Percentiles rank a stretch among this genome's conserved stretches.
phyloP scores from a whole-genome alignment of 2,797 vertebrate genomes.

The Varecia variegata region DNA sequence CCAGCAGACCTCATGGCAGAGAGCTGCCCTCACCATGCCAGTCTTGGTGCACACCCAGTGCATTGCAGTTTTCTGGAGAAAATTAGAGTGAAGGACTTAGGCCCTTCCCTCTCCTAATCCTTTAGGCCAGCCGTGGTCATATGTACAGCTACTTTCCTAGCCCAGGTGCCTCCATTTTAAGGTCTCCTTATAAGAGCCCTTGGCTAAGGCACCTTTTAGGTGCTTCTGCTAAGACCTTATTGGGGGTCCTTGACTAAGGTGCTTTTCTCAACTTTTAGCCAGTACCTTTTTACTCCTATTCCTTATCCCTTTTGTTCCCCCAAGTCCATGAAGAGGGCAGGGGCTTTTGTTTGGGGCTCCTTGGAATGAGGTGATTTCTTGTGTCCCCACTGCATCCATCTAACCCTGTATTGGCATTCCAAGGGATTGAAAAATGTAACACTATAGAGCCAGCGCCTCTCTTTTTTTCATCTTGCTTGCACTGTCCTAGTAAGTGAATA shows the following conservation, averaged over 20 bases:
- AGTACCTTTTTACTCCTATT: background rate
- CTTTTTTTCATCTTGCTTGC: background rate
- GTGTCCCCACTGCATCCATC: background rate
- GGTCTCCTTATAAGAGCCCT: background rate
- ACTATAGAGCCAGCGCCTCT: background rate
- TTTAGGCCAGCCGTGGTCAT: background rate
- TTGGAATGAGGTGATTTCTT: background rate
- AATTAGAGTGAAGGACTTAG: background rate
- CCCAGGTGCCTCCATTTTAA: background rate
- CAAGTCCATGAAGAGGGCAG: background rate
- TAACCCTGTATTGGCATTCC: background rate
- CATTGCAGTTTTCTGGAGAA: constrained; percentile 4
- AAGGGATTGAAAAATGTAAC: background rate
- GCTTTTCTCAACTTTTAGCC: background rate
- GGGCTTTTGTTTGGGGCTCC: background rate
- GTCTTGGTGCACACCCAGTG: background rate
- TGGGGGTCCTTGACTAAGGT: background rate
- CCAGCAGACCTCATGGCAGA: background rate
- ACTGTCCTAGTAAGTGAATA: background rate
- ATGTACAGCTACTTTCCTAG: background rate
- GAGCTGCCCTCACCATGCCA: background rate
- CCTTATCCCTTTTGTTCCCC: background rate
- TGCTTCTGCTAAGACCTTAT: background rate
- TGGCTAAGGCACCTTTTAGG: background rate
- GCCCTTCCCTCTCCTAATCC: too few species aligned